These are phyloP conservation scores for Mastacembelus armatus DNA, from an alignment of 2,797 vertebrate species.

Conservation along the genomic window DNA sequence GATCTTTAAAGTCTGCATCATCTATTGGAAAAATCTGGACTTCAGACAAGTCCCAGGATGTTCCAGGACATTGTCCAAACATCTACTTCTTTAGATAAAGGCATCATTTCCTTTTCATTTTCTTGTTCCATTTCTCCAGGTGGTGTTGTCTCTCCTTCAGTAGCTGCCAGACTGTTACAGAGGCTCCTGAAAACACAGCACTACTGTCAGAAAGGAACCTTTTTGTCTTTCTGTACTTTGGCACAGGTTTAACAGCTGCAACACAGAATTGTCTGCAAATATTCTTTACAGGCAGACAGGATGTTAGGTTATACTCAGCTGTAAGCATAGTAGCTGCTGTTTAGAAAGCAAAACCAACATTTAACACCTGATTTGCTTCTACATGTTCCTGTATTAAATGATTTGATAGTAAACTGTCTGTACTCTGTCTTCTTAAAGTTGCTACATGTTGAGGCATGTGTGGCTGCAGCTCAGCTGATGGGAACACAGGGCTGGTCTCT, in stretches of 20 bases:
- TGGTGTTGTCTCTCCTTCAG: conserved; percentile 73
- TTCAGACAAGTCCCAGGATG: background rate
- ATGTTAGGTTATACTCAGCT: background rate
- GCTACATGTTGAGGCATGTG: background rate
- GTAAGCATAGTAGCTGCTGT: background rate
- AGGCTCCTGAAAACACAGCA: conserved; percentile 62
- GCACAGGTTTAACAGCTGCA: background rate
- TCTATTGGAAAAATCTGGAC: background rate
- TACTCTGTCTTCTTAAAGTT: background rate
- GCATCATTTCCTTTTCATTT: conserved; percentile 71
- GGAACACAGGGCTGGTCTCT: background rate
- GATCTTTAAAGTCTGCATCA: background rate
- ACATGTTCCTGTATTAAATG: background rate
- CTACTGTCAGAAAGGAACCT: background rate
- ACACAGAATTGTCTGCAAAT: background rate
- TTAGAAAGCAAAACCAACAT: too few relatives aligned
- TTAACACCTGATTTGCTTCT: too few relatives aligned
- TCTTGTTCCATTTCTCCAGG: conserved; percentile 73
- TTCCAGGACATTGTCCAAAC: background rate
- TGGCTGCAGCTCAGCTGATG: too few relatives aligned
- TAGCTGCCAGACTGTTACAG: conserved; percentile 73
- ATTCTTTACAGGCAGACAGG: too few relatives aligned
- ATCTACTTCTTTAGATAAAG: too few relatives aligned
- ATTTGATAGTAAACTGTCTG: background rate
- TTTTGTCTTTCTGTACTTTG: background rate